These are phyloP conservation scores for Lasioglossum villosulum DNA, from an alignment of 2,888 invertebrate genomes.

Conservation along the genomic window DNA sequence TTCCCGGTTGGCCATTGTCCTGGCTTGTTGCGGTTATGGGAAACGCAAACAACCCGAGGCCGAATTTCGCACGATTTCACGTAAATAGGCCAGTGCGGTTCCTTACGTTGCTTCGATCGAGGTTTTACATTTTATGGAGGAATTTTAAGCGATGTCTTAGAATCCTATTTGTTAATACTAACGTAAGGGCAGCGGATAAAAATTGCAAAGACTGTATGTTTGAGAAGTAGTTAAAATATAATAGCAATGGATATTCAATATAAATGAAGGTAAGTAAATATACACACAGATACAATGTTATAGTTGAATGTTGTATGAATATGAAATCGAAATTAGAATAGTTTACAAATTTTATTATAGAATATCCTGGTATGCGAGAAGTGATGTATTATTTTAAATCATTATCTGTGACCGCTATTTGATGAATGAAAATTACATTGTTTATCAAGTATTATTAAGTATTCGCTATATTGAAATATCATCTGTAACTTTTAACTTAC, in stretches of 20 bases:
- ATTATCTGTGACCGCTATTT: neutral
- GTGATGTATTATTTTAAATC: neutral
- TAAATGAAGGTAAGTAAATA: neutral
- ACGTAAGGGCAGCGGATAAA: accelerated
- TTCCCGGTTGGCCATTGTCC: constrained; percentile 37
- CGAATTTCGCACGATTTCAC: constrained; percentile 69
- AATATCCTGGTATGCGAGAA: neutral
- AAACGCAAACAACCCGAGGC: constrained; percentile 64
- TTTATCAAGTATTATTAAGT: neutral
- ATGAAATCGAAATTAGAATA: neutral
- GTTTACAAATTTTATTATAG: neutral
- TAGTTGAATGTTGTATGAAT: neutral
- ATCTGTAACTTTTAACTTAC: neutral
- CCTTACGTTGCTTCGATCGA: neutral
- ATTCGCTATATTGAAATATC: neutral
- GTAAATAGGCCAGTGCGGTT: constrained; percentile 63
- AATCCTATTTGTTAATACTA: neutral
- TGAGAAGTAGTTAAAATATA: no score
- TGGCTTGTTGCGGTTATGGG: constrained; percentile 62
- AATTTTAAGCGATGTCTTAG: neutral
- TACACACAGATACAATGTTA: neutral
- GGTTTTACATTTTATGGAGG: neutral
- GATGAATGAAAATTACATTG: neutral
- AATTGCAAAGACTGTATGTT: no score
- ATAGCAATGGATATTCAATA: neutral